Percentiles rank a stretch among this genome's conserved stretches.
Evolutionary conservation across 2,888 invertebrate genomes (phyloP).

Genomic region (Pterostichus niger): DNA sequence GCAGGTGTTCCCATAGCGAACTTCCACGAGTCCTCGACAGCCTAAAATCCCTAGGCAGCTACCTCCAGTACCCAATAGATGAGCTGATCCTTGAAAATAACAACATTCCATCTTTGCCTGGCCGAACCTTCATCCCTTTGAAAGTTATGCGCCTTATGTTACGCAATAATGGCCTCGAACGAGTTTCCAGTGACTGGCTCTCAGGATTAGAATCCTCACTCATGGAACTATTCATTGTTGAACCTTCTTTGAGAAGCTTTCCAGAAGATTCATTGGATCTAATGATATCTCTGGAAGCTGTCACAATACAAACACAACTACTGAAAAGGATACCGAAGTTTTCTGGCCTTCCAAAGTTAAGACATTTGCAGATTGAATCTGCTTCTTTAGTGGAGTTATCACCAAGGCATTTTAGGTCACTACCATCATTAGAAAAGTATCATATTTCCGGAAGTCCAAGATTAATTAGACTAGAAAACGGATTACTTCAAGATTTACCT

Average conservation of each 20-base stretch:
- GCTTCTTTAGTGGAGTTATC: conserved; percentile 83
- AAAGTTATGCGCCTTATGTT: conserved; percentile 89
- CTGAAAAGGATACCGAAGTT: conserved; percentile 88
- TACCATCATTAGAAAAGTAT: conserved; percentile 86
- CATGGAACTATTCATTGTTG: conserved; percentile 91
- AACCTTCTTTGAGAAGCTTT: conserved; percentile 88
- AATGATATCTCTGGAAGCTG: conserved; percentile 87
- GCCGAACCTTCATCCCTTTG: conserved; percentile 87
- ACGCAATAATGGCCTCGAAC: conserved; percentile 89
- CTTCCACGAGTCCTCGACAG: conserved; percentile 87
- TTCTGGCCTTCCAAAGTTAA: conserved; percentile 84
- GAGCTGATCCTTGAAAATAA: conserved; percentile 94
- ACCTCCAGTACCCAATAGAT: conserved; percentile 86
- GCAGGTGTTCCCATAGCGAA: conserved; percentile 95
- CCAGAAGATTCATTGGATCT: conserved; percentile 89
- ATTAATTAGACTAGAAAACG: conserved; percentile 85
- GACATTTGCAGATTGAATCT: conserved; percentile 87
- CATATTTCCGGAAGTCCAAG: conserved; percentile 82
- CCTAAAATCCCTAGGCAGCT: conserved; percentile 84
- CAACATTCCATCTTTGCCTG: conserved; percentile 90
- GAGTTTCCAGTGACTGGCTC: conserved; percentile 90
- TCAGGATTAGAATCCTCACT: conserved; percentile 87
- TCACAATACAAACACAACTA: conserved; percentile 89
- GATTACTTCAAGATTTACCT: conserved; percentile 81
- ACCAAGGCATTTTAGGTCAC: conserved; percentile 84